These are phyloP conservation scores for Magallana nippona DNA, from an alignment of 2,888 invertebrate genomes.

Conservation along the genomic window DNA sequence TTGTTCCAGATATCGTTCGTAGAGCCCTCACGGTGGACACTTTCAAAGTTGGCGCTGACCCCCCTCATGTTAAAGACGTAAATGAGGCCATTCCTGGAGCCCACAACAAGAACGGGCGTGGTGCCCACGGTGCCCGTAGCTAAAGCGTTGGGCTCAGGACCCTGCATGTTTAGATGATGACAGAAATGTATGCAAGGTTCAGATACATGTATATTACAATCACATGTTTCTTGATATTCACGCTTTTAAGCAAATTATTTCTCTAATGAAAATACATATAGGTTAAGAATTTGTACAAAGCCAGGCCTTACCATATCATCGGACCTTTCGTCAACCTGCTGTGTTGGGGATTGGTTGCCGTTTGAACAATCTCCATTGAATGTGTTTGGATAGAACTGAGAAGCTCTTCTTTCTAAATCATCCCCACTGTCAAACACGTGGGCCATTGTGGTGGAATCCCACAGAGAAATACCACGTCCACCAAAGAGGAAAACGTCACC, in stretches of 20 bases:
- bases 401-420: slow-evolving; percentile 36
- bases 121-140: slow-evolving; percentile 35
- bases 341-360: slow-evolving; percentile 15
- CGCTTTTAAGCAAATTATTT: no score
- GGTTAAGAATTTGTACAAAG: no score
- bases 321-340: slow-evolving; percentile 37
- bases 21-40: slow-evolving; percentile 37
- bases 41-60: slow-evolving; percentile 32
- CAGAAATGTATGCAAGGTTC: no score
- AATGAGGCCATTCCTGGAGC: slow-evolving; percentile 38
- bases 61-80: slow-evolving; percentile 40
- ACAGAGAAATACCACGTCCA: slow-evolving; percentile 45
- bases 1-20: slow-evolving; percentile 40
- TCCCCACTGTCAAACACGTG: slow-evolving; percentile 42
- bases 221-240: no score
- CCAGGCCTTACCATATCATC: slow-evolving; percentile 38
- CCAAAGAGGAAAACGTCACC: slow-evolving; percentile 37
- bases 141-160: slow-evolving; percentile 40
- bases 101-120: slow-evolving; percentile 37
- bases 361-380: slow-evolving; percentile 44
- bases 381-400: slow-evolving; percentile 8
- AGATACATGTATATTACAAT: no score
- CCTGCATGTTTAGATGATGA: slow-evolving; percentile 30
- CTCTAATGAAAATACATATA: neutral
- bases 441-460: slow-evolving; percentile 36